Evolutionary conservation across 1,140 invertebrate species (phyloP).

Genomic region (Doryteuthis pealeii): DNA sequence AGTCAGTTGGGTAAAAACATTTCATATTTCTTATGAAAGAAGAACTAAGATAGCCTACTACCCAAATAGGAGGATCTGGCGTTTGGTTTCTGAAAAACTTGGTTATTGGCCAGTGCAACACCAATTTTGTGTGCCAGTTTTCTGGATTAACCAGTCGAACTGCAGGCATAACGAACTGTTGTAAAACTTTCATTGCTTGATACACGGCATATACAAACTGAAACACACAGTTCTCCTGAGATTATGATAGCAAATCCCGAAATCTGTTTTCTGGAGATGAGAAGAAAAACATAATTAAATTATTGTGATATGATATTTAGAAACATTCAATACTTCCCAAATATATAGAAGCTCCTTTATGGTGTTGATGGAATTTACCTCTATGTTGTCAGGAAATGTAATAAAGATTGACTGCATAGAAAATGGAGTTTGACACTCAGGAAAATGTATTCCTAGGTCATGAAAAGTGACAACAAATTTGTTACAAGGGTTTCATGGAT

Average conservation of each 20-base stretch:
- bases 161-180: slow-evolving; percentile 72
- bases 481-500: too few relatives aligned
- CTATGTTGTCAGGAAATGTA: too few relatives aligned
- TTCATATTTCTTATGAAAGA: too few relatives aligned
- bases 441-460: too few relatives aligned
- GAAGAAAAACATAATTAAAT: background rate
- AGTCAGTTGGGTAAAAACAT: background rate
- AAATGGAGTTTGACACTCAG: too few relatives aligned
- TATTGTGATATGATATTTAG: too few relatives aligned
- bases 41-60: slow-evolving; percentile 33
- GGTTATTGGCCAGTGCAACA: slow-evolving; percentile 74
- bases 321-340: too few relatives aligned
- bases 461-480: too few relatives aligned
- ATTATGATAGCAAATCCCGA: slow-evolving; percentile 61
- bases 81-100: slow-evolving; percentile 65
- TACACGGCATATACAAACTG: slow-evolving; percentile 48
- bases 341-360: too few relatives aligned
- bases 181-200: slow-evolving; percentile 76
- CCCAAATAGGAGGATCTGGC: slow-evolving; percentile 44
- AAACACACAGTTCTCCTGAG: slow-evolving; percentile 66
- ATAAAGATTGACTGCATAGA: too few relatives aligned
- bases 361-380: too few relatives aligned
- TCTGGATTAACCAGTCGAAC: slow-evolving; percentile 73
- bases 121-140: slow-evolving; percentile 76
- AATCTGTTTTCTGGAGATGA: slow-evolving; percentile 65